Conservation (phyloP, 2,113 vertebrate genomes). For the Orcinus orca region DNA sequence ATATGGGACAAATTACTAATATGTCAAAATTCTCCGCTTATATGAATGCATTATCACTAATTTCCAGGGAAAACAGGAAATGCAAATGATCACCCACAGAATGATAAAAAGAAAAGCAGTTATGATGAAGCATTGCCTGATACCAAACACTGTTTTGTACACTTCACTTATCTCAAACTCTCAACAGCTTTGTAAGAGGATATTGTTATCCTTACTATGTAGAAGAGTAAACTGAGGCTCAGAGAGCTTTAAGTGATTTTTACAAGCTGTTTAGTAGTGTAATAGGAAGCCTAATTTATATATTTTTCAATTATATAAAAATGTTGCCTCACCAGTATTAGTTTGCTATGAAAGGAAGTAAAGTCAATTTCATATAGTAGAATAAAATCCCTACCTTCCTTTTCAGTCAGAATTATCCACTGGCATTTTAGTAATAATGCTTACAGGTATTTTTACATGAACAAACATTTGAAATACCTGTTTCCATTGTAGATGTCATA, state of each 20-base stretch:
- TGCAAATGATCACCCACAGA: background rate
- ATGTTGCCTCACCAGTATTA: background rate
- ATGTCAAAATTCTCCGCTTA: background rate
- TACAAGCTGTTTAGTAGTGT: background rate
- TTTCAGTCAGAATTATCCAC: background rate
- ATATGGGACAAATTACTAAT: background rate
- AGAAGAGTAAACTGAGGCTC: background rate
- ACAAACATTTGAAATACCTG: background rate
- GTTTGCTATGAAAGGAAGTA: background rate
- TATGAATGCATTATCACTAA: background rate
- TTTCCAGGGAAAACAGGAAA: background rate
- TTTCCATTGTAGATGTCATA: background rate
- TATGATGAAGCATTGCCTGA: background rate
- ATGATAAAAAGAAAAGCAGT: background rate
- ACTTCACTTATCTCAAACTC: background rate
- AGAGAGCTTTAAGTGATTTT: background rate
- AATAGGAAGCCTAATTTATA: background rate
- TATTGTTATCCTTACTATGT: background rate
- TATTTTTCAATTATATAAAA: background rate
- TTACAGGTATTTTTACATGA: background rate
- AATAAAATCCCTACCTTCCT: background rate
- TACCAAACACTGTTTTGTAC: background rate
- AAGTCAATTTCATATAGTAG: background rate
- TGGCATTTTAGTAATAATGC: background rate
- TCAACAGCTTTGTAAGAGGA: background rate